phyloP scores from a whole-genome alignment of 64 coral and sea anemone genomes.

The Catalaphyllia jardinei region DNA sequence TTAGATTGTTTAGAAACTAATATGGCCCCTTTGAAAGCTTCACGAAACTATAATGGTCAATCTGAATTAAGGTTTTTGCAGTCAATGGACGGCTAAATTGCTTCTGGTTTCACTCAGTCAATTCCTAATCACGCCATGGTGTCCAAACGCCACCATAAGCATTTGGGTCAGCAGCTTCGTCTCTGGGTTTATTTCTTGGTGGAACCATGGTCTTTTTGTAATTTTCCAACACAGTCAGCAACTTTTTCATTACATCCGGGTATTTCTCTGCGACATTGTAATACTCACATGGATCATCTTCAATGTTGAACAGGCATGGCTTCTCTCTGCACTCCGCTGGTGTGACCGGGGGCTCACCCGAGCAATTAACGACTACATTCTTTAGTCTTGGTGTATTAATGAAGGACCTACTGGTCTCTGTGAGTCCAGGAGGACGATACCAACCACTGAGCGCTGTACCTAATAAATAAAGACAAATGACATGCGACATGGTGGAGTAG shows the following conservation, averaged over 20 bases:
- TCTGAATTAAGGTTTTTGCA: too few species aligned
- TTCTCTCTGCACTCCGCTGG: constrained; percentile 10
- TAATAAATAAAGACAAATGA: neutral
- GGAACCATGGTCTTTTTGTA: constrained; percentile 52
- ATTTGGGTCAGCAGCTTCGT: constrained; percentile 4
- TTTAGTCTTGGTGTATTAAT: neutral
- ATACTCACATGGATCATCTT: constrained; percentile 44
- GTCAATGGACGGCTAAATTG: too few species aligned
- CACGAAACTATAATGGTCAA: too few species aligned
- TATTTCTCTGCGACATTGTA: constrained; percentile 17
- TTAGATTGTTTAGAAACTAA: too few species aligned
- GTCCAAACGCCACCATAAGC: constrained; percentile 22
- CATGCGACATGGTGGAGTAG: neutral
- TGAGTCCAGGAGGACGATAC: constrained; percentile 4
- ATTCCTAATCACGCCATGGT: constrained; percentile 4
- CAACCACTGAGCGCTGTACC: neutral
- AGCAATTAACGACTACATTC: constrained; percentile 47
- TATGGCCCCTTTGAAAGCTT: too few species aligned
- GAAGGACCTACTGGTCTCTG: neutral
- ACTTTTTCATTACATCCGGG: constrained; percentile 13
- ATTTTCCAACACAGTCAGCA: constrained; percentile 16
- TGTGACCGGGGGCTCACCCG: constrained; percentile 1
- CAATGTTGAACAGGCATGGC: constrained; percentile 45
- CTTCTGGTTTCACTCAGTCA: too few species aligned
- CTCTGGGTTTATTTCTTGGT: constrained; percentile 1